Base-by-base conservation (phyloP, 2,113 vertebrate genomes). In the Synchiropus splendidus region DNA sequence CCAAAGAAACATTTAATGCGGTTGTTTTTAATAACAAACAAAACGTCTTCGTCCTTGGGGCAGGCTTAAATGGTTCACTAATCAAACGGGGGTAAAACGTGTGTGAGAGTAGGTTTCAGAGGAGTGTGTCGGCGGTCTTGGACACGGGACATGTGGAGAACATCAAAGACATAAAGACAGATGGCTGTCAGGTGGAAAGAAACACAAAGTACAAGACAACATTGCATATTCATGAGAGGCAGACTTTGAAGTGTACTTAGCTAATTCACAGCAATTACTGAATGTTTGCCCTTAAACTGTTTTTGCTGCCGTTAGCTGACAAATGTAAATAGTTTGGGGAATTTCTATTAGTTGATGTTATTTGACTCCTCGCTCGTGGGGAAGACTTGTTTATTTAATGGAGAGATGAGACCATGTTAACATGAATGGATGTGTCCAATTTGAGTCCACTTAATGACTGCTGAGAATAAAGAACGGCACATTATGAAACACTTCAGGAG, bases 221-320 rank as follows among this genome's bases (percentile, higher is more conserved):
- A 12, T 43, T 74, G 58, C 51, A 83, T 83, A 83, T 83, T 76
- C 62, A 83, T 80, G 45, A 67, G 53, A 43, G 18, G 33, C 50
- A 65, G 42, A 43, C 80, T 83, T 83, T 83, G 76, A 80, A 78
- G 72, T 79, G 37, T 9, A 52, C 74, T 76, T 73, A 73, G 64
- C 54, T 67, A 58, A 79, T 80, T 65, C 51, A 62, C 72, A 64
- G 51, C 67, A 75, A 69, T 74, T 65, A 70, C 74, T 78, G 67
- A 70, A 49, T 64, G 1, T 1, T 62, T 52, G 45, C 43, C 35
- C 32, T 64, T 58, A 64, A 70, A 65, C 39, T 36, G 46, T 57
- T 59, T 62, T 45, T 69, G 49, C 74, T 55, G 45, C 60, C n/a
- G n/a, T n/a, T 53, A 39, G 48, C 50, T 35, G 37, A 72, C 61